Evolutionary conservation across 2,113 vertebrate species (phyloP).

Genomic region (Microtus montanus): DNA sequence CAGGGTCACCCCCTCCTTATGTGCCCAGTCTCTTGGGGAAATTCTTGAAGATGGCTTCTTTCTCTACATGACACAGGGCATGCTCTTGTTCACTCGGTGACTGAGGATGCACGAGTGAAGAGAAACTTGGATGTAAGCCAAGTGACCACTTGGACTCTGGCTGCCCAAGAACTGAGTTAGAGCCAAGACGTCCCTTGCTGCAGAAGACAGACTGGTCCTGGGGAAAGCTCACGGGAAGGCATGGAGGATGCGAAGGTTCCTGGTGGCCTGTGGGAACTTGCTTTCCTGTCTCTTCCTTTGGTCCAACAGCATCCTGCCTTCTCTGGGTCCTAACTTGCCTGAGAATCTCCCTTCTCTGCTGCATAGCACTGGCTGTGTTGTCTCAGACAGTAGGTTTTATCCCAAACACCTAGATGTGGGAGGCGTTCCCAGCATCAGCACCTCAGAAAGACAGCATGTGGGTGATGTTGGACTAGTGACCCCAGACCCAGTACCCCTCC

Average conservation of each 20-base stretch:
- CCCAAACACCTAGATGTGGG: accelerated
- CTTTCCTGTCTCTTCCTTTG: neutral
- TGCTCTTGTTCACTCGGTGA: neutral
- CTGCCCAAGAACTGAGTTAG: neutral
- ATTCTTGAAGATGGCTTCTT: neutral
- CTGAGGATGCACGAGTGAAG: neutral
- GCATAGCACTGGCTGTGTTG: too few species aligned
- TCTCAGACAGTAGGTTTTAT: neutral
- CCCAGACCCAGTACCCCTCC: neutral
- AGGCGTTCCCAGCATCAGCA: accelerated
- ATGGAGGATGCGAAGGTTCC: neutral
- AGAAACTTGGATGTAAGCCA: neutral
- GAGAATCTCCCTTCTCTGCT: neutral
- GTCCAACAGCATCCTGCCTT: neutral
- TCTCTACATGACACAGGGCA: neutral
- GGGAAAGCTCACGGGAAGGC: neutral
- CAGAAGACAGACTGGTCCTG: neutral
- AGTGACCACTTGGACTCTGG: neutral
- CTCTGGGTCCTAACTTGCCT: neutral
- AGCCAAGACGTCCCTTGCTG: neutral
- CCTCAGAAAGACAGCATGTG: neutral
- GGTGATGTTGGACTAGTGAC: accelerated
- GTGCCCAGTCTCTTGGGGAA: neutral
- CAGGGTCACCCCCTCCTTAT: neutral
- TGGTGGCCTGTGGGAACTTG: too few species aligned